Conservation (phyloP, 2,888 invertebrate species). For the Cryptus viduatorius region DNA sequence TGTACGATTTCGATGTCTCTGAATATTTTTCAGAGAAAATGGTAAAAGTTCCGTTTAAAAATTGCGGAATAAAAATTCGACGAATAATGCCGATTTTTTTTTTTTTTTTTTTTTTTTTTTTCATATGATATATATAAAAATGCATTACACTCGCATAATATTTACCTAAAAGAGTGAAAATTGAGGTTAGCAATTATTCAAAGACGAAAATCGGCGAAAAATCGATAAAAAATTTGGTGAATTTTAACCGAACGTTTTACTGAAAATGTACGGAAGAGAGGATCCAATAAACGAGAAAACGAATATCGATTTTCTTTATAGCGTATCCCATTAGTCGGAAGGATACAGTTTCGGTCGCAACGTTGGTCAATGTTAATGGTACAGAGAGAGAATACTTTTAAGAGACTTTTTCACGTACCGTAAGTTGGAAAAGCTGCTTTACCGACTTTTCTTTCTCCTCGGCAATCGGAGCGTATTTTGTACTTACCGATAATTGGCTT, state of each 20-base stretch:
- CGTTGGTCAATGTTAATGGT: background rate
- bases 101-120: too few species aligned
- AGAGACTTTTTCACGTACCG: background rate
- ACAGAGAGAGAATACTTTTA: background rate
- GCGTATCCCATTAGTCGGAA: background rate
- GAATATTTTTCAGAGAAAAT: background rate
- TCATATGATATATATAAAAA: too few species aligned
- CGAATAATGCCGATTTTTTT: too few species aligned
- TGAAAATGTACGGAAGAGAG: background rate
- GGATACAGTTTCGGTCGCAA: background rate
- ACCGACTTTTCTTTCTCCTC: background rate
- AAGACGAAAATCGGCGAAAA: background rate
- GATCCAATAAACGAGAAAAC: background rate
- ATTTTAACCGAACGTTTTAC: background rate
- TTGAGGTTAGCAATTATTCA: background rate
- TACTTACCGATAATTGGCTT: background rate
- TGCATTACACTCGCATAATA: too few species aligned
- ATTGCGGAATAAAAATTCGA: background rate
- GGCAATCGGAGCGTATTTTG: background rate
- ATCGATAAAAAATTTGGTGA: background rate
- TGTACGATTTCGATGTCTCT: background rate
- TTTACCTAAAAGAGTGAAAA: background rate
- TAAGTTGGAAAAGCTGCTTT: conserved; percentile 6
- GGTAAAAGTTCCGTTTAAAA: background rate
- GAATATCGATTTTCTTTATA: background rate